Conservation (phyloP, 1,140 invertebrate species). For the Stratiolaelaps scimitus region DNA sequence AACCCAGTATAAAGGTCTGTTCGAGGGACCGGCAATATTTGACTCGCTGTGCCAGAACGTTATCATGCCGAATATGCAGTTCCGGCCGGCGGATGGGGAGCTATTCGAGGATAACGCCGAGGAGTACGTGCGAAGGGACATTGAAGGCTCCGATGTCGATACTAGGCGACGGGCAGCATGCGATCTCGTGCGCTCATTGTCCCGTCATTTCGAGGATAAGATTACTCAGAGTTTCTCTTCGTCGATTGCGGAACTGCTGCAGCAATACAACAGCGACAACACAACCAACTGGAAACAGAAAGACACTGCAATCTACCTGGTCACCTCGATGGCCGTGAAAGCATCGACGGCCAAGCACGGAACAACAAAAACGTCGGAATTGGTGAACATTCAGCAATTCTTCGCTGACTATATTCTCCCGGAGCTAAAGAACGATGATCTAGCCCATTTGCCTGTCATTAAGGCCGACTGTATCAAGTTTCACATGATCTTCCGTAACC, state of each 20-base stretch:
- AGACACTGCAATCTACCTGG: conserved; percentile 87
- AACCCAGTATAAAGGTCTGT: conserved; percentile 68
- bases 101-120: conserved; percentile 95
- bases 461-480: conserved; percentile 94
- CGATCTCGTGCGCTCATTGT: conserved; percentile 81
- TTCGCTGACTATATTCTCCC: conserved; percentile 66
- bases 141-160: conserved; percentile 96
- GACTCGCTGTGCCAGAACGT: conserved; percentile 92
- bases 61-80: conserved; percentile 94
- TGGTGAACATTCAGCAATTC: conserved; percentile 79
- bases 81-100: conserved; percentile 85
- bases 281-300: conserved; percentile 74
- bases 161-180: conserved; percentile 85
- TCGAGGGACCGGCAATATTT: conserved; percentile 71
- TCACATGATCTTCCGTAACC: conserved; percentile 81
- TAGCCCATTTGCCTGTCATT: conserved; percentile 72
- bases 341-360: conserved; percentile 81
- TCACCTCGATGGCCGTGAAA: conserved; percentile 79
- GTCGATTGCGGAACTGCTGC: conserved; percentile 53
- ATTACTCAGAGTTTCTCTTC: conserved; percentile 84
- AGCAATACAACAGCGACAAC: conserved; percentile 66
- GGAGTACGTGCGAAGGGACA: conserved; percentile 90
- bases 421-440: conserved; percentile 52
- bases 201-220: conserved; percentile 72
- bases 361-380: conserved; percentile 71